phyloP scores from a whole-genome alignment of 2,797 vertebrate genomes.

The Enteromius trimaculatus region DNA sequence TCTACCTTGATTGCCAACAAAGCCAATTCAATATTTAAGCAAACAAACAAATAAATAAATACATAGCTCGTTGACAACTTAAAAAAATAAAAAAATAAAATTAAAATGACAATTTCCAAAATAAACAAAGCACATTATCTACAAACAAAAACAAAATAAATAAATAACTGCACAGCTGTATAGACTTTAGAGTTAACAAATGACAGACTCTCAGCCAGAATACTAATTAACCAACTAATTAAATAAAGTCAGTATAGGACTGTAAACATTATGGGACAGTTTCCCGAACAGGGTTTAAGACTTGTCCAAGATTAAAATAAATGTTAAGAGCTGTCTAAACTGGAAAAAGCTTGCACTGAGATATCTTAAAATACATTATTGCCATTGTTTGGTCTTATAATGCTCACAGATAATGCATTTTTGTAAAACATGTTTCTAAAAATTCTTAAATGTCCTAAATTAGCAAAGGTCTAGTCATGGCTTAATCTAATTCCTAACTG shows the following conservation, averaged over 20 bases:
- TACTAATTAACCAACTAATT: not conserved
- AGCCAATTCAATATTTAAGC: constrained; percentile 52
- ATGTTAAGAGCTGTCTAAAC: too few species aligned
- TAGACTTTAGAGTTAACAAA: not conserved
- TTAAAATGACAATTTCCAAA: not conserved
- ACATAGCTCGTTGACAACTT: constrained; percentile 34
- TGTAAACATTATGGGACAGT: not conserved
- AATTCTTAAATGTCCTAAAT: too few species aligned
- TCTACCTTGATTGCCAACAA: constrained; percentile 54
- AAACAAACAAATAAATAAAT: constrained; percentile 32
- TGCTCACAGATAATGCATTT: too few species aligned
- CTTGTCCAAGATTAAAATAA: too few species aligned
- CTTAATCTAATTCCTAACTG: too few species aligned
- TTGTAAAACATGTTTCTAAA: too few species aligned
- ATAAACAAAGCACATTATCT: not conserved
- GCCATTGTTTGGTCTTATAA: too few species aligned
- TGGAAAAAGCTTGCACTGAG: too few species aligned
- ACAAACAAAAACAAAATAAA: not conserved
- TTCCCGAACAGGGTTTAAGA: too few species aligned
- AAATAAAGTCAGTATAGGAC: not conserved
- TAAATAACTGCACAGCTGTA: not conserved
- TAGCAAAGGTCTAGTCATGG: too few species aligned
- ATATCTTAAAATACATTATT: too few species aligned
- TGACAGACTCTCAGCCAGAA: not conserved
- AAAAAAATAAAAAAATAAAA: not conserved